These are phyloP conservation scores for Gryllus bimaculatus DNA, from an alignment of 1,140 invertebrate genomes.

Conservation along the genomic window DNA sequence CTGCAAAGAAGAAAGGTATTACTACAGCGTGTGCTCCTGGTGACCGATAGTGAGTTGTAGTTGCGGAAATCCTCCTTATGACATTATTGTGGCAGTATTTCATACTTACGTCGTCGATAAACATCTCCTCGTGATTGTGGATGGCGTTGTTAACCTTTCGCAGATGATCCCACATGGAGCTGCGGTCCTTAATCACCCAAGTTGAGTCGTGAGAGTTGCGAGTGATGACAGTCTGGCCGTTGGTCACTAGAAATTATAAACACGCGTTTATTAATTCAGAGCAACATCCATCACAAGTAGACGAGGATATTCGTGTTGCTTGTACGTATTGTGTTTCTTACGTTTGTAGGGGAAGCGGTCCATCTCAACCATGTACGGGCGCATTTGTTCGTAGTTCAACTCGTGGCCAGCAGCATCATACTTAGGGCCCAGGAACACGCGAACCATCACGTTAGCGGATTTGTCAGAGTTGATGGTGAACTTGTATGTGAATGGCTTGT, in stretches of 20 bases:
- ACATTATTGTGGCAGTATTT: too few relatives aligned
- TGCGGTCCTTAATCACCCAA: conserved; percentile 30
- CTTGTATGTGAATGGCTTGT: conserved; percentile 53
- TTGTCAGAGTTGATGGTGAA: conserved; percentile 47
- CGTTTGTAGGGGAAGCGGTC: conserved; percentile 37
- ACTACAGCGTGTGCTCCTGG: not conserved
- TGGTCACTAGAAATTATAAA: conserved; percentile 30
- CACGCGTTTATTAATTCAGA: not conserved
- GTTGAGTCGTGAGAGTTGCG: conserved; percentile 35
- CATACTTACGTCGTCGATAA: conserved; percentile 24
- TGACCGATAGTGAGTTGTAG: not conserved
- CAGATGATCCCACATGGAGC: conserved; percentile 31
- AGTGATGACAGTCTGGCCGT: conserved; percentile 33
- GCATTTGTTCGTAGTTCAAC: conserved; percentile 39
- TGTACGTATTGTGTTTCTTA: conserved; percentile 19
- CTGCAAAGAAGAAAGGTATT: conserved; percentile 17
- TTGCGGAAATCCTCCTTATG: not conserved
- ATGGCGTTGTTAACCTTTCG: conserved; percentile 30
- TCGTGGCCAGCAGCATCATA: conserved; percentile 45
- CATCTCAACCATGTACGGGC: conserved; percentile 53
- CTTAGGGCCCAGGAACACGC: conserved; percentile 60
- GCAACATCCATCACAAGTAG: not conserved
- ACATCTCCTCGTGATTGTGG: conserved; percentile 26
- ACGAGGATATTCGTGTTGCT: not conserved
- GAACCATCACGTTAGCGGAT: conserved; percentile 41